Conservation (phyloP, 2,113 vertebrate species). For the Chloropsis hardwickii region DNA sequence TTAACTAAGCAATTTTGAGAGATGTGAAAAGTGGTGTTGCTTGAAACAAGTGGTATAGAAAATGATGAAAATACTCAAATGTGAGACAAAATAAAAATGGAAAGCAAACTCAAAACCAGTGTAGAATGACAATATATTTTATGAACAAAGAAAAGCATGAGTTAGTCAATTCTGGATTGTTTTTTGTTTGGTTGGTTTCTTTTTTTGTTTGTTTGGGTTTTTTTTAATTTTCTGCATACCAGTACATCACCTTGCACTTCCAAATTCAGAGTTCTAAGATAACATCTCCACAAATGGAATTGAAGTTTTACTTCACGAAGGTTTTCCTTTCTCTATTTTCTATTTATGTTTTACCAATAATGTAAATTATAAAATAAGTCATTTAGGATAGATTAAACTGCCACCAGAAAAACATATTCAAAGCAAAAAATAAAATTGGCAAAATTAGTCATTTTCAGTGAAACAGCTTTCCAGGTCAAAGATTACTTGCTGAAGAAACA, state of each 20-base stretch:
- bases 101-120: background rate
- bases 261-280: background rate
- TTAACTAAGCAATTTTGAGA: slow-evolving; percentile 6
- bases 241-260: background rate
- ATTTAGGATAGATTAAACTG: slow-evolving; percentile 52
- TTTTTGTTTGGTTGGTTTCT: too few species aligned
- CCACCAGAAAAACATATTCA: slow-evolving; percentile 52
- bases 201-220: background rate
- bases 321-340: background rate
- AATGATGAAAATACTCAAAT: background rate
- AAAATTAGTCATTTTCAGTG: slow-evolving; percentile 64
- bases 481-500: slow-evolving; percentile 47
- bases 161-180: background rate
- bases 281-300: background rate
- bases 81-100: background rate
- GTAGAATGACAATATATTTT: background rate
- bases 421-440: slow-evolving; percentile 58
- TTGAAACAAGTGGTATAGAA: background rate
- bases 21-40: background rate
- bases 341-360: background rate
- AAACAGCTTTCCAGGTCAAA: slow-evolving; percentile 56
- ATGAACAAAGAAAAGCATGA: background rate
- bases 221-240: background rate
- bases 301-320: background rate
- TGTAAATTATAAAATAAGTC: background rate